phyloP scores from a whole-genome alignment of 2,113 vertebrate genomes.

The Chaetura pelagica region DNA sequence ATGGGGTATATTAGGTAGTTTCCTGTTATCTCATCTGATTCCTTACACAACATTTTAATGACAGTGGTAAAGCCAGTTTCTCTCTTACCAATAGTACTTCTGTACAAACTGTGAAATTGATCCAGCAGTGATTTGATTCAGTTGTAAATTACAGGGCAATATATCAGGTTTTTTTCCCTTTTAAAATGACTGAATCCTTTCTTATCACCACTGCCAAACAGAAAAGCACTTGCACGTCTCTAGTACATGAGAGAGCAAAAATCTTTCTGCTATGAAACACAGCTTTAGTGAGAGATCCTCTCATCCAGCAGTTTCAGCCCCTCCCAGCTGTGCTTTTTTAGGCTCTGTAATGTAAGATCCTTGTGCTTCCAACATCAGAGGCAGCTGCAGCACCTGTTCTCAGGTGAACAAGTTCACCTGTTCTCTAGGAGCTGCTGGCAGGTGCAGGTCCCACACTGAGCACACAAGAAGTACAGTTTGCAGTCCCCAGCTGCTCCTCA shows the following conservation, averaged over 20 bases:
- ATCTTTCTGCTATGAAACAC: neutral
- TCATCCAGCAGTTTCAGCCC: neutral
- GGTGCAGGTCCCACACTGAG: accelerated
- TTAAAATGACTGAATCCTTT: neutral
- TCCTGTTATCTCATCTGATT: neutral
- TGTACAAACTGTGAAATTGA: neutral
- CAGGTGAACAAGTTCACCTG: too few species aligned
- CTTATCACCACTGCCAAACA: neutral
- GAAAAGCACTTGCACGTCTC: neutral
- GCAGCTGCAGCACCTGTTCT: accelerated
- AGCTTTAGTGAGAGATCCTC: neutral
- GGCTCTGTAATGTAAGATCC: neutral
- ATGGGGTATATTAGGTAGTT: neutral
- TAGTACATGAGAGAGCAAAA: neutral
- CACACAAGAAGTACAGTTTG: neutral
- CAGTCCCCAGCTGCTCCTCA: neutral
- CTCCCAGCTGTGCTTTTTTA: neutral
- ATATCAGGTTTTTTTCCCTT: neutral
- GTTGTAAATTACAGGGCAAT: neutral
- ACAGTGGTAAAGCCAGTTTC: neutral
- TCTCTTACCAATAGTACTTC: neutral
- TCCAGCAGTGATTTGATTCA: neutral
- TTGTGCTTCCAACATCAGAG: neutral
- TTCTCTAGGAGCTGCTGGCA: neutral
- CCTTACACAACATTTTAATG: neutral